phyloP scores from a whole-genome alignment of 2,113 vertebrate species.

The Paratilapia polleni region DNA sequence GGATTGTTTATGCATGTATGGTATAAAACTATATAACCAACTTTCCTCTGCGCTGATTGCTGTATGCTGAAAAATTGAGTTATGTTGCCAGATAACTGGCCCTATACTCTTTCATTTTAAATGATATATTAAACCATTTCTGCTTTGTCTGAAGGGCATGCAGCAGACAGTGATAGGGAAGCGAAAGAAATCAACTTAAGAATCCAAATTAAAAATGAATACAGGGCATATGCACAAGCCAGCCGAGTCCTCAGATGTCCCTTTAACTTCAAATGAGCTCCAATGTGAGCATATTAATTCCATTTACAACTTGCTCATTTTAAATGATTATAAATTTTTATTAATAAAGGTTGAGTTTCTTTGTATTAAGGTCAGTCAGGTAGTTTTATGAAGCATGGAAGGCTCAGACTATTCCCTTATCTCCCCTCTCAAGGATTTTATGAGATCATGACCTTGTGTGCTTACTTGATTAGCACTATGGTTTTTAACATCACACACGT shows the following conservation, averaged over 20 bases:
- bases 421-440: slow-evolving; percentile 7
- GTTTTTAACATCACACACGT: slow-evolving; percentile 23
- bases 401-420: neutral
- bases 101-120: neutral
- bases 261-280: slow-evolving; percentile 14
- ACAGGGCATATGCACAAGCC: slow-evolving; percentile 5
- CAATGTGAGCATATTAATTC: neutral
- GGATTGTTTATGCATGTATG: neutral
- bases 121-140: slow-evolving; percentile 13
- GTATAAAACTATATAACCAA: neutral
- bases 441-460: slow-evolving; percentile 17
- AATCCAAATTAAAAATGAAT: slow-evolving; percentile 30
- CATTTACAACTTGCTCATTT: slow-evolving; percentile 14
- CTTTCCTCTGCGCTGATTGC: neutral
- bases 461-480: slow-evolving; percentile 18
- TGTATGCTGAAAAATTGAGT: slow-evolving; percentile 1
- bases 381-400: neutral
- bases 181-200: neutral
- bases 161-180: neutral
- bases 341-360: slow-evolving; percentile 19
- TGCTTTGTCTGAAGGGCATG: slow-evolving; percentile 37
- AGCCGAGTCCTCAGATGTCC: slow-evolving; percentile 9
- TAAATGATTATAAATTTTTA: slow-evolving; percentile 6
- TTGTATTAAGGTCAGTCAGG: slow-evolving; percentile 26
- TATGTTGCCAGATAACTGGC: neutral